A percentile compares a stretch with the other conserved stretches of the same genome.
These are phyloP conservation scores for Ia io DNA, from an alignment of 2,113 vertebrate genomes.

Conservation along the genomic window DNA sequence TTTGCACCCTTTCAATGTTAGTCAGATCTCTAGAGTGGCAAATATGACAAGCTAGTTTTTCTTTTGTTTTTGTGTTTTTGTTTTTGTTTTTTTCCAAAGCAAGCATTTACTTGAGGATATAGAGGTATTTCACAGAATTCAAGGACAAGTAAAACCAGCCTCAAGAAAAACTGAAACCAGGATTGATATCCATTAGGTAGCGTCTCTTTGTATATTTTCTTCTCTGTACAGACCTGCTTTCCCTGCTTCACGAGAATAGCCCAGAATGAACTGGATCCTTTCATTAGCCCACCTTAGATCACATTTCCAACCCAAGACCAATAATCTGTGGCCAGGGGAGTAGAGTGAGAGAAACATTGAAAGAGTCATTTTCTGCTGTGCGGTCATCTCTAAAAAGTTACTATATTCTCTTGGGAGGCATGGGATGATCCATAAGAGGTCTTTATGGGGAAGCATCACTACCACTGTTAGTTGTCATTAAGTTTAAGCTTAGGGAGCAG, in stretches of 20 bases:
- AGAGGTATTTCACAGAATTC: slow-evolving; percentile 10
- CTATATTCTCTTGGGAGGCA: background rate
- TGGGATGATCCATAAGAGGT: background rate
- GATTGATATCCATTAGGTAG: background rate
- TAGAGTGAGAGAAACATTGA: background rate
- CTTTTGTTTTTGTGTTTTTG: too few species aligned
- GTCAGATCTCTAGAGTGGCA: background rate
- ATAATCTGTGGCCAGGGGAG: background rate
- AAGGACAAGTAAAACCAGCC: background rate
- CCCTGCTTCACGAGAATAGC: background rate
- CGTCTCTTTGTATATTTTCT: background rate
- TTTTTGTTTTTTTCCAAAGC: background rate
- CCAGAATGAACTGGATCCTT: background rate
- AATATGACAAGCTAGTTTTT: background rate
- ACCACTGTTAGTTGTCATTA: background rate
- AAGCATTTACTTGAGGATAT: background rate
- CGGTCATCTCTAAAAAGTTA: background rate
- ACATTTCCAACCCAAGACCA: background rate
- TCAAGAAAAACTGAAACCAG: slow-evolving; percentile 21
- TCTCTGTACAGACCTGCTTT: background rate
- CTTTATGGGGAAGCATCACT: background rate
- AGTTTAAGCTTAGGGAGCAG: background rate
- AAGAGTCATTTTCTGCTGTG: background rate
- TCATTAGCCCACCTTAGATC: background rate
- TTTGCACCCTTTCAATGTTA: background rate